These are phyloP conservation scores for Cerceris ruficornis DNA, from an alignment of 2,888 invertebrate species.

Conservation along the genomic window DNA sequence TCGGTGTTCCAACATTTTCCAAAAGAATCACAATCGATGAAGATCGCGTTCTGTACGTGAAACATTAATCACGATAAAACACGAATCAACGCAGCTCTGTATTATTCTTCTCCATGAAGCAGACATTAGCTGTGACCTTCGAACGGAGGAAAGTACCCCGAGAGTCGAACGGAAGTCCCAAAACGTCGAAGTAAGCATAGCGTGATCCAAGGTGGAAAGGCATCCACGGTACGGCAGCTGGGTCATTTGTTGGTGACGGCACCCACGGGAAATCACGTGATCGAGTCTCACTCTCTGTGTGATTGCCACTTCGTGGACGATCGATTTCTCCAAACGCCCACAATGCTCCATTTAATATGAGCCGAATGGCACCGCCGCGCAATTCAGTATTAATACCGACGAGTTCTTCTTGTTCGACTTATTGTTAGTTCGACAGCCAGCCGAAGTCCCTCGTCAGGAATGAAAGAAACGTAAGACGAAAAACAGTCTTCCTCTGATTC, in stretches of 20 bases:
- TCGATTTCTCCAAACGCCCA: constrained; percentile 70
- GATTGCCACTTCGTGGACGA: constrained; percentile 77
- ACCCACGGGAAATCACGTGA: constrained; percentile 80
- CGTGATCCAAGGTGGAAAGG: constrained; percentile 50
- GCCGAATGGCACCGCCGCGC: constrained; percentile 37
- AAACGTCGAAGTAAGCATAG: constrained; percentile 47
- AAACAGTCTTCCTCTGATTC: background rate
- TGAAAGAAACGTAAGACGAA: background rate
- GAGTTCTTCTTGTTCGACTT: background rate
- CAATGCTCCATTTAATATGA: constrained; percentile 74
- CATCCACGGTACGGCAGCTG: constrained; percentile 62
- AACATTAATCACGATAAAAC: too few relatives aligned
- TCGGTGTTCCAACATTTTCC: too few relatives aligned
- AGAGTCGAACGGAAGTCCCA: constrained; percentile 14
- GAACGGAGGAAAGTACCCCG: constrained; percentile 31
- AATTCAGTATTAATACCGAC: constrained; percentile 48
- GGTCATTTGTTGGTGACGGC: constrained; percentile 76
- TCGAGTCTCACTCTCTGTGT: constrained; percentile 73
- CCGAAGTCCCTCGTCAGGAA: background rate
- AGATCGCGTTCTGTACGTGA: too few relatives aligned
- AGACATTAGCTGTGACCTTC: constrained; percentile 40
- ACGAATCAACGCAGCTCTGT: background rate
- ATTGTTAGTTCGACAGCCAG: background rate
- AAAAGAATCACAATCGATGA: too few relatives aligned
- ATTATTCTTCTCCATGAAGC: constrained; percentile 24